Evolutionary conservation across 2,797 vertebrate species (phyloP).

Genomic region (Anableps anableps): DNA sequence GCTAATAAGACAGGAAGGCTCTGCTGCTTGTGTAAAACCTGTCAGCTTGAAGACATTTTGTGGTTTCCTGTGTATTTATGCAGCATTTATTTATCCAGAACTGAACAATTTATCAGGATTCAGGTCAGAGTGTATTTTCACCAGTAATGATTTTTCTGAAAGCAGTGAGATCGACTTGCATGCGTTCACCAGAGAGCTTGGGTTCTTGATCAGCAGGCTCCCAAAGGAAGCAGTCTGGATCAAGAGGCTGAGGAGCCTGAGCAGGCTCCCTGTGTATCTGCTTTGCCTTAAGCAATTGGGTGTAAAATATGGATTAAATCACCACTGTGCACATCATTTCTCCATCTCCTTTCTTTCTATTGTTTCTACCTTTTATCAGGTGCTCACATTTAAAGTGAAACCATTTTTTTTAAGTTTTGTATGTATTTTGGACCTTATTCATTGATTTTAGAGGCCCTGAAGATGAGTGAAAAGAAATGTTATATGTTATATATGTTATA

Average conservation of each 20-base stretch:
- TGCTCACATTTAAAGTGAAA: background rate
- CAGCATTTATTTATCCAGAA: conserved; percentile 18
- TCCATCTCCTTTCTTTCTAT: background rate
- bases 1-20: conserved; percentile 55
- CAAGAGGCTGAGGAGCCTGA: conserved; percentile 24
- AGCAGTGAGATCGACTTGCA: conserved; percentile 55
- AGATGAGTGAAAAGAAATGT: background rate
- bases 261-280: conserved; percentile 16
- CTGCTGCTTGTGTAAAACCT: conserved; percentile 31
- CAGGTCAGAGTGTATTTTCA: conserved; percentile 43
- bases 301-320: conserved; percentile 49
- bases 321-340: conserved; percentile 3
- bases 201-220: conserved; percentile 37
- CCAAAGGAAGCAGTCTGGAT: conserved; percentile 30
- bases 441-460: background rate
- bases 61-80: conserved; percentile 4
- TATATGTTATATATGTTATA: too few species aligned
- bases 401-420: background rate
- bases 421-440: background rate
- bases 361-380: background rate
- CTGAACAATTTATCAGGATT: conserved; percentile 40
- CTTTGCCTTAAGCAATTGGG: conserved; percentile 30
- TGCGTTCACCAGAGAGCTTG: conserved; percentile 34
- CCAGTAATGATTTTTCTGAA: conserved; percentile 48
- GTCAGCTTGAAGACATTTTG: conserved; percentile 36